Percentiles rank a stretch among this genome's conserved stretches.
These are phyloP conservation scores for Alexandromys fortis DNA, from an alignment of 2,113 vertebrate genomes.

Conservation along the genomic window DNA sequence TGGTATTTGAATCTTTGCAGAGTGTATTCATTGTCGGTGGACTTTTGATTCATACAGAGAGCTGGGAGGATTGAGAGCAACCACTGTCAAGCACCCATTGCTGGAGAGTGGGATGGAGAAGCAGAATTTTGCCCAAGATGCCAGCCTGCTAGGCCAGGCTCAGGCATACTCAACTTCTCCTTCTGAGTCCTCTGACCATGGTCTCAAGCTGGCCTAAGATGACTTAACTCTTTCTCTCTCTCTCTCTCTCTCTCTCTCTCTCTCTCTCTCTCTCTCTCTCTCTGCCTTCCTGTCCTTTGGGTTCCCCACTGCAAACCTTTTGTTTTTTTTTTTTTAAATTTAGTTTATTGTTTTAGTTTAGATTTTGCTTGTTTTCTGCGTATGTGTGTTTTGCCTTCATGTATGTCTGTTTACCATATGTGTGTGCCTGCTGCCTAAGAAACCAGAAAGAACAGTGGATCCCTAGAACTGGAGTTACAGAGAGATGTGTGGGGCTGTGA, in stretches of 20 bases:
- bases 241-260: fast-evolving
- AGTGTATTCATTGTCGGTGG: background rate
- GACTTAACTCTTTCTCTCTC: background rate
- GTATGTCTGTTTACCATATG: background rate
- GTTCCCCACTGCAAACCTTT: background rate
- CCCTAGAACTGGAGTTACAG: background rate
- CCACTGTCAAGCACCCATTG: background rate
- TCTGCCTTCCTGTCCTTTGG: fast-evolving
- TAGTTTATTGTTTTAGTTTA: background rate
- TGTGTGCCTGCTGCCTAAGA: background rate
- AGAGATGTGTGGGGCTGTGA: background rate
- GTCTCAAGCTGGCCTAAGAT: background rate
- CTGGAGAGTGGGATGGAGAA: background rate
- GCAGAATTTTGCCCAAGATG: background rate
- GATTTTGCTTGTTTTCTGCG: background rate
- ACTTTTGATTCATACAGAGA: background rate
- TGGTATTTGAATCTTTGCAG: background rate
- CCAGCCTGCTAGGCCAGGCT: background rate
- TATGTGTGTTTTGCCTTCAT: background rate
- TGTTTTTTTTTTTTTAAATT: background rate
- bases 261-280: no score
- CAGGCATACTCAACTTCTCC: background rate
- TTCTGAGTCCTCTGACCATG: background rate
- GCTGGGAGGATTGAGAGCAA: background rate
- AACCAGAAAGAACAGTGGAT: no score